A percentile compares a stretch with the other conserved stretches of the same genome.
These are phyloP conservation scores for Hydrochoerus hydrochaeris DNA, from an alignment of 2,113 vertebrate genomes.

Conservation along the genomic window DNA sequence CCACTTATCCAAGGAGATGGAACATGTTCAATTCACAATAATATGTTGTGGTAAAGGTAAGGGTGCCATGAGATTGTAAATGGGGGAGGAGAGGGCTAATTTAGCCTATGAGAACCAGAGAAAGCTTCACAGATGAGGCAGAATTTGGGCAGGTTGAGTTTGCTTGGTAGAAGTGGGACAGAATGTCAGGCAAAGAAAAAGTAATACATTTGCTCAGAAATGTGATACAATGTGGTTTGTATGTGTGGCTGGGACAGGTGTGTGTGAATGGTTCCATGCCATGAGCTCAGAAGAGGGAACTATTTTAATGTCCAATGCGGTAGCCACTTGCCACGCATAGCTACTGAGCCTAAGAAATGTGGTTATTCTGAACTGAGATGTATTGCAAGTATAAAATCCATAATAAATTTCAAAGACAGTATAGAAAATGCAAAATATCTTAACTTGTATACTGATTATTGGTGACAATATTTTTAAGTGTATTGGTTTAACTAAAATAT, in stretches of 20 bases:
- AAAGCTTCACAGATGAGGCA: not conserved
- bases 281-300: not conserved
- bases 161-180: not conserved
- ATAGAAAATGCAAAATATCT: not conserved
- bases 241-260: not conserved
- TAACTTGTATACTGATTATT: conserved; percentile 6
- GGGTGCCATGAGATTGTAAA: not conserved
- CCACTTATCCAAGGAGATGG: not conserved
- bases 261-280: not conserved
- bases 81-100: not conserved
- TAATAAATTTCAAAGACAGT: not conserved
- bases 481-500: not conserved
- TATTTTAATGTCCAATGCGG: not conserved
- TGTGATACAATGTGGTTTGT: not conserved
- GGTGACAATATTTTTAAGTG: not conserved
- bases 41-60: not conserved
- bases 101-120: not conserved
- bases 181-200: not conserved
- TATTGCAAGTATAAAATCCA: not conserved
- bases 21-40: not conserved
- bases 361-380: not conserved
- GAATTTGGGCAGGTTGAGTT: too few relatives aligned
- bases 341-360: not conserved
- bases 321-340: not conserved
- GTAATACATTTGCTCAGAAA: not conserved